These are phyloP conservation scores for Myopa tessellatipennis DNA, from an alignment of 2,888 invertebrate species.

Conservation along the genomic window DNA sequence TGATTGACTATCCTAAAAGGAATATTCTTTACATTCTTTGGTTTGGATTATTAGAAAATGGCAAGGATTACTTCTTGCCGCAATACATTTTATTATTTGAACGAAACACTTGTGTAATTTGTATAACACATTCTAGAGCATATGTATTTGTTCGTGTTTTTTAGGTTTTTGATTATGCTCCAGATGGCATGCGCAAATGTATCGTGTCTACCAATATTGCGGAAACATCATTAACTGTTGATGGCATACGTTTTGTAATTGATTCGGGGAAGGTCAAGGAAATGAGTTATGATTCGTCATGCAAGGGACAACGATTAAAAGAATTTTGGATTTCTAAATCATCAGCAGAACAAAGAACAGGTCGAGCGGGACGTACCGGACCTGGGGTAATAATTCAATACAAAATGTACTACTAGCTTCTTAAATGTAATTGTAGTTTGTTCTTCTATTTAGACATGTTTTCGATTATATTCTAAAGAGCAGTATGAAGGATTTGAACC, in stretches of 20 bases:
- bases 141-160: background rate
- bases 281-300: slow-evolving; percentile 93
- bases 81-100: too few species aligned
- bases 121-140: too few species aligned
- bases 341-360: slow-evolving; percentile 96
- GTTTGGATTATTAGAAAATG: too few species aligned
- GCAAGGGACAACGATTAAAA: slow-evolving; percentile 89
- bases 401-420: too few species aligned
- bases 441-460: slow-evolving; percentile 74
- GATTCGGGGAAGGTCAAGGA: slow-evolving; percentile 98
- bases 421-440: background rate
- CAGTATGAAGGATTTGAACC: slow-evolving; percentile 83
- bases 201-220: slow-evolving; percentile 98
- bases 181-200: slow-evolving; percentile 94
- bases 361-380: slow-evolving; percentile 93
- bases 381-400: slow-evolving; percentile 76
- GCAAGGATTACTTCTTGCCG: too few species aligned
- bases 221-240: slow-evolving; percentile 98
- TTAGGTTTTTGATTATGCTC: slow-evolving; percentile 90
- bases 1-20: too few species aligned
- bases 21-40: too few species aligned
- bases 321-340: slow-evolving; percentile 99
- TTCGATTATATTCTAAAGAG: slow-evolving; percentile 86
- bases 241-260: slow-evolving; percentile 95
- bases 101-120: too few species aligned